phyloP scores from a whole-genome alignment of 2,113 vertebrate species.

The Echinops telfairi region DNA sequence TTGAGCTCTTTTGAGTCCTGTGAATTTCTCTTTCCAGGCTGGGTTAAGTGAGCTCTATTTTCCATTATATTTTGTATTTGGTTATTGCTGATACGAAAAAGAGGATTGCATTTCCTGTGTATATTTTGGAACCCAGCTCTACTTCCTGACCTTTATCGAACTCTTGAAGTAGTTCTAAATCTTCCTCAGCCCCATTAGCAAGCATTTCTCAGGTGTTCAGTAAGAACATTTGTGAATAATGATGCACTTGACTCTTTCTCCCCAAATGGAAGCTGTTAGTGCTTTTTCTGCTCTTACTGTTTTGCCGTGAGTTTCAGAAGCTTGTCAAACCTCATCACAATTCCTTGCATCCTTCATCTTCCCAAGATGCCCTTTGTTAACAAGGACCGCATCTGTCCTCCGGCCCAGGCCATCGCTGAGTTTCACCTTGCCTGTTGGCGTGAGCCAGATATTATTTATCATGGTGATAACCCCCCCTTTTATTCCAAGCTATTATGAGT shows the following conservation, averaged over 20 bases:
- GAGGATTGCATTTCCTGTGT: background rate
- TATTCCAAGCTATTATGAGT: conserved; percentile 17
- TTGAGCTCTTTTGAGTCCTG: conserved; percentile 26
- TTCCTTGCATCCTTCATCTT: background rate
- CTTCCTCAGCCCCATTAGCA: background rate
- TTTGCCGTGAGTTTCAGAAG: conserved; percentile 52
- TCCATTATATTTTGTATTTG: conserved; percentile 6
- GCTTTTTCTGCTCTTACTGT: conserved; percentile 13
- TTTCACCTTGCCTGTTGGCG: background rate
- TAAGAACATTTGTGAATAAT: background rate
- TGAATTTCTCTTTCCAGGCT: conserved; percentile 4
- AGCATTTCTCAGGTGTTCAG: background rate
- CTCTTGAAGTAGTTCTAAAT: background rate
- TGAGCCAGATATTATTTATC: conserved; percentile 49
- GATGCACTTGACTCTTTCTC: background rate
- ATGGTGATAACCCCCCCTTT: conserved; percentile 53
- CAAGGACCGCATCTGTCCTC: background rate
- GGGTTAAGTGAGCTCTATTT: conserved; percentile 15
- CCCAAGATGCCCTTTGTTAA: background rate
- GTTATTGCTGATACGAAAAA: background rate
- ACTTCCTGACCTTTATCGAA: background rate
- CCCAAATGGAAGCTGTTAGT: conserved; percentile 1
- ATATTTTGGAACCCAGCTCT: background rate
- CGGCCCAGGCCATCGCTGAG: background rate
- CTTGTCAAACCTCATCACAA: background rate